Evolutionary conservation across 2,888 invertebrate genomes (phyloP), one percentile per base, ranked within the genome.

Genomic region (Didymodactylos carnosus): DNA sequence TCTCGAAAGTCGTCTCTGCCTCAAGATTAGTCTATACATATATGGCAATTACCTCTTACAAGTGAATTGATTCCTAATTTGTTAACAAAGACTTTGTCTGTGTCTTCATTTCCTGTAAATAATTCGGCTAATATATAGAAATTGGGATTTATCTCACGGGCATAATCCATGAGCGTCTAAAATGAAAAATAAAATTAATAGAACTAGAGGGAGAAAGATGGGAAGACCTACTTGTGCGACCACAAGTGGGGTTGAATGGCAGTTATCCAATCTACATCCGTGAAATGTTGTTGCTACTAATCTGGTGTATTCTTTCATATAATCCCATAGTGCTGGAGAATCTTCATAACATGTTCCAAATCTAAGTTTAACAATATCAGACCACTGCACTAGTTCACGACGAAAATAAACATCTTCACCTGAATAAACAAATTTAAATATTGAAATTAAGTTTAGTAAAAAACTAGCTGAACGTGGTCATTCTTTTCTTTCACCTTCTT

Each of bases 61-160:
- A 98, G 86, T 23, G 94, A 92, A 27, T 91, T 93, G 78, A 98
- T 92, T 76, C 95, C 95, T 78, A 97, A 87, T 73, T 92, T 88
- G 85, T 98, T 98, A 25, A 97, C 94, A 84, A 97, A 99, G 79
- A 97, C 88, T 84, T 97, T 97, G 84, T 98, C 98, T 25, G 90
- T 89, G 78, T 88, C 87, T 85, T 94, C 94, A 29, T 91, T 92
- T 82, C 94, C 92, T 16, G 98, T 98, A 84, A 98, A 98, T 75
- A 98, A 86, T 84, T 98, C 98, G 2, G 97, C 98, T n/a, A 91
- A 91, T 73, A 98, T 92, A 84, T 93, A 98, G 78, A 99, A 86
- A 82, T 98, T 90, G 0, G 94, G 93, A 77, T 90, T 88, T 19
- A 94, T 87, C 87, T 80, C 80, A 35, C 98, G 87, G 7, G 95